Conservation (phyloP, 2,888 invertebrate species). For the Aleiodes alternator region DNA sequence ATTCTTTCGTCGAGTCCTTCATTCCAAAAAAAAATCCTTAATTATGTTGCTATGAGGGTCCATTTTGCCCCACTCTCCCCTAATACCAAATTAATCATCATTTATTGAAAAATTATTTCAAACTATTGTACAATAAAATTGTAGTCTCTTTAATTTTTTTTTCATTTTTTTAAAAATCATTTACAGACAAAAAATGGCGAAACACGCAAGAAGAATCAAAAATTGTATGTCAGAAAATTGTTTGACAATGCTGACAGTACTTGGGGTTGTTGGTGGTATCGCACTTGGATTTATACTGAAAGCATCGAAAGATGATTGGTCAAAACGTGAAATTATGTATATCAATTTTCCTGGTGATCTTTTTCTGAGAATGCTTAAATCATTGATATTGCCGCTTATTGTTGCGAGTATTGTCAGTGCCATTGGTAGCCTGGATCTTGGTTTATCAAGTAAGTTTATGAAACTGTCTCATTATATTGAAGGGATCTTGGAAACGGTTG, state of each 20-base stretch:
- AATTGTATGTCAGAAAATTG: slow-evolving; percentile 73
- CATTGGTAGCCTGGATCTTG: slow-evolving; percentile 82
- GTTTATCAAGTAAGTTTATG: slow-evolving; percentile 78
- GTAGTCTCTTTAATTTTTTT: not conserved
- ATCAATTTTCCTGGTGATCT: slow-evolving; percentile 83
- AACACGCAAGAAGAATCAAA: slow-evolving; percentile 63
- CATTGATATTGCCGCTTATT: slow-evolving; percentile 84
- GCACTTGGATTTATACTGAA: slow-evolving; percentile 77
- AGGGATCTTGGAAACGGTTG: too few relatives aligned
- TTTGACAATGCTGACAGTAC: slow-evolving; percentile 79
- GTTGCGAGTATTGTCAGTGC: slow-evolving; percentile 83
- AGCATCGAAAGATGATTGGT: slow-evolving; percentile 73
- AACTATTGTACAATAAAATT: too few relatives aligned
- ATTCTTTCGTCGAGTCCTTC: too few relatives aligned
- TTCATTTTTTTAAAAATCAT: not conserved
- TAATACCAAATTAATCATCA: too few relatives aligned
- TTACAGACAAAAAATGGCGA: slow-evolving; percentile 59
- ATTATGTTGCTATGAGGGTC: too few relatives aligned
- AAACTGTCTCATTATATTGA: not conserved
- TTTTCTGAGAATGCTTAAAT: slow-evolving; percentile 85
- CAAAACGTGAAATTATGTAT: slow-evolving; percentile 81
- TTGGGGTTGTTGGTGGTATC: slow-evolving; percentile 78
- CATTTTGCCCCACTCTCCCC: too few relatives aligned
- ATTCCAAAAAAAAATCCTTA: too few relatives aligned
- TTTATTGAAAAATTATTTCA: too few relatives aligned